Conservation (phyloP, 2,797 vertebrate species). For the Apodemus agrarius region DNA sequence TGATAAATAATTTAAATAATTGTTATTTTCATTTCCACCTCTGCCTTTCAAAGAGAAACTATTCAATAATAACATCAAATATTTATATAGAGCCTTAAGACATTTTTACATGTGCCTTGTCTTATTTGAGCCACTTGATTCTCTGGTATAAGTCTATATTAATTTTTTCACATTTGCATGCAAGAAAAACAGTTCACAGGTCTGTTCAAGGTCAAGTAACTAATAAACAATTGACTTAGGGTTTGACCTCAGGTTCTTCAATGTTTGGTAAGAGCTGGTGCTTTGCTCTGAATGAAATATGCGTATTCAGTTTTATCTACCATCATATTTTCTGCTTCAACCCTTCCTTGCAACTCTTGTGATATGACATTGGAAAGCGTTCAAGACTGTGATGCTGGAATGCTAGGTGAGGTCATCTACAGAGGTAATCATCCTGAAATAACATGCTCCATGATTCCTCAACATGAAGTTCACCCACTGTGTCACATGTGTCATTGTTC, state of each 20-base stretch:
- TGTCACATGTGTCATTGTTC: slow-evolving; percentile 49
- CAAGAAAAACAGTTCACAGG: slow-evolving; percentile 37
- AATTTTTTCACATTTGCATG: slow-evolving; percentile 54
- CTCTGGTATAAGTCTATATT: slow-evolving; percentile 32
- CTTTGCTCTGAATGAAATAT: slow-evolving; percentile 37
- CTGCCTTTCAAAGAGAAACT: slow-evolving; percentile 32
- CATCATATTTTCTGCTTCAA: slow-evolving; percentile 69
- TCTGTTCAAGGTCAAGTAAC: slow-evolving; percentile 51
- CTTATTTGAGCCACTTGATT: slow-evolving; percentile 52
- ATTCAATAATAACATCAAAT: slow-evolving; percentile 67
- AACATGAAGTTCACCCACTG: background rate
- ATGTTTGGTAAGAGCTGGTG: background rate
- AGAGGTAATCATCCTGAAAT: slow-evolving; percentile 70
- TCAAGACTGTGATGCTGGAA: slow-evolving; percentile 30
- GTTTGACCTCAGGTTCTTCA: slow-evolving; percentile 34
- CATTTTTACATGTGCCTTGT: slow-evolving; percentile 62
- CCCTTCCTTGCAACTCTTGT: slow-evolving; percentile 50
- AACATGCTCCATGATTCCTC: slow-evolving; percentile 35
- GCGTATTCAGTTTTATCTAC: slow-evolving; percentile 53
- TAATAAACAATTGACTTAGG: slow-evolving; percentile 49
- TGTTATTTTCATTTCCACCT: background rate
- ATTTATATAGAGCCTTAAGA: slow-evolving; percentile 51
- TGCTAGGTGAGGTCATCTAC: slow-evolving; percentile 65
- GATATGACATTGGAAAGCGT: slow-evolving; percentile 70
- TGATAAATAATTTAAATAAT: slow-evolving; percentile 56